Evolutionary conservation across 2,113 vertebrate genomes (phyloP).

Genomic region (Neofelis nebulosa): DNA sequence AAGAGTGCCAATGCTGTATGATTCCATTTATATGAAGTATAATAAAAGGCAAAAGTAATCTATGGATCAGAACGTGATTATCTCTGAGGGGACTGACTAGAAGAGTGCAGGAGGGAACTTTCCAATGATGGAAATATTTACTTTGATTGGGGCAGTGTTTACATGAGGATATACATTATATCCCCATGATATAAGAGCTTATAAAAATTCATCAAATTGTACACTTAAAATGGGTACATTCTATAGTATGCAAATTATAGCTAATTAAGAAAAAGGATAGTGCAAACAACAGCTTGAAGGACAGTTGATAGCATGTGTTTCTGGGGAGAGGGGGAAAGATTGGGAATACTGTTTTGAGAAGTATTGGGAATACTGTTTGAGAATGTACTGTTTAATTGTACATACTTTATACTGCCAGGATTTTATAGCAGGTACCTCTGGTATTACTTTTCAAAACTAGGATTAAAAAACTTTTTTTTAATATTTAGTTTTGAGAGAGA

Average conservation of each 20-base stretch:
- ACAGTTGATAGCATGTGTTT: neutral
- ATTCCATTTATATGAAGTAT: neutral
- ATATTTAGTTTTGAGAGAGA: no score
- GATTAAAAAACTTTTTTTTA: neutral
- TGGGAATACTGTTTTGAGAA: neutral
- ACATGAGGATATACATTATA: neutral
- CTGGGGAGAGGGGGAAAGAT: neutral
- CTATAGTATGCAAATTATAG: neutral
- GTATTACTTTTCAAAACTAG: neutral
- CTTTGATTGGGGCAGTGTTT: neutral
- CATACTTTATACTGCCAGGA: neutral
- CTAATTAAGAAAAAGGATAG: neutral
- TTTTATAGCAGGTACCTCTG: constrained; percentile 13
- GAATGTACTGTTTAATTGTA: neutral
- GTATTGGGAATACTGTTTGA: neutral
- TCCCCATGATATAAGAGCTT: neutral
- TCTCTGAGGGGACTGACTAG: neutral
- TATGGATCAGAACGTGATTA: neutral
- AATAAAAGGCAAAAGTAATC: neutral
- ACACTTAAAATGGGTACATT: constrained; percentile 27
- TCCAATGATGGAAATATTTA: constrained; percentile 2
- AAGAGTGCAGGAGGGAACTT: neutral
- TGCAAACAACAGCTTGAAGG: neutral
- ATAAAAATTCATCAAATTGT: neutral
- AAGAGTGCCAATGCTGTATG: neutral